Conservation (phyloP, 1,140 invertebrate genomes). For the Aethina tumida region DNA sequence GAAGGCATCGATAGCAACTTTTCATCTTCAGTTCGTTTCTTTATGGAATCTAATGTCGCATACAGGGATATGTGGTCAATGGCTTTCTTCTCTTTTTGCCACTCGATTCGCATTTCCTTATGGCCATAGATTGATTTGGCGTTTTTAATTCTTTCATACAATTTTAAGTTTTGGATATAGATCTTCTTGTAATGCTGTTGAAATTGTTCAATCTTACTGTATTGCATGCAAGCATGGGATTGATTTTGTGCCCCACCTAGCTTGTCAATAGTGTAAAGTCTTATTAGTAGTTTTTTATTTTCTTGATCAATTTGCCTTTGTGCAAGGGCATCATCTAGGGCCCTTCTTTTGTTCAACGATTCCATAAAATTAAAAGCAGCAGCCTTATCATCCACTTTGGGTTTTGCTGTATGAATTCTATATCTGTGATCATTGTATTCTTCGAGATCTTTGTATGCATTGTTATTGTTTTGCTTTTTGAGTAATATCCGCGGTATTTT, state of each 20-base stretch:
- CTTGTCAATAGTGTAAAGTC: slow-evolving; percentile 35
- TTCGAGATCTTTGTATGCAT: slow-evolving; percentile 21
- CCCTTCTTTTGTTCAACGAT: slow-evolving; percentile 30
- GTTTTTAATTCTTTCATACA: slow-evolving; percentile 16
- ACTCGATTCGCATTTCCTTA: slow-evolving; percentile 20
- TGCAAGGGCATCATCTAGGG: slow-evolving; percentile 27
- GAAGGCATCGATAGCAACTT: slow-evolving; percentile 20
- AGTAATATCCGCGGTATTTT: slow-evolving; percentile 23
- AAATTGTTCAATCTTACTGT: too few relatives aligned
- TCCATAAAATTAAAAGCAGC: slow-evolving; percentile 29
- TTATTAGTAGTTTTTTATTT: slow-evolving; percentile 38
- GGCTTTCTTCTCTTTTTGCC: slow-evolving; percentile 19
- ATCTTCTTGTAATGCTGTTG: not conserved
- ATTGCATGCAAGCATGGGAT: too few relatives aligned
- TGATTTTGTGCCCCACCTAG: too few relatives aligned
- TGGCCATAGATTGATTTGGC: slow-evolving; percentile 14
- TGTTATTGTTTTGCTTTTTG: slow-evolving; percentile 13
- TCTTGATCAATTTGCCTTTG: slow-evolving; percentile 34
- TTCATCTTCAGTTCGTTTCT: slow-evolving; percentile 22
- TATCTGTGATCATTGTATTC: slow-evolving; percentile 27
- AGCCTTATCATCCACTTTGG: slow-evolving; percentile 35
- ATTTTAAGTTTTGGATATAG: not conserved
- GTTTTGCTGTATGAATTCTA: slow-evolving; percentile 25
- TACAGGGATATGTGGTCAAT: too few relatives aligned
- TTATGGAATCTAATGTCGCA: too few relatives aligned